These are phyloP conservation scores for Burhinus bistriatus DNA, from an alignment of 2,113 vertebrate species.

Conservation along the genomic window DNA sequence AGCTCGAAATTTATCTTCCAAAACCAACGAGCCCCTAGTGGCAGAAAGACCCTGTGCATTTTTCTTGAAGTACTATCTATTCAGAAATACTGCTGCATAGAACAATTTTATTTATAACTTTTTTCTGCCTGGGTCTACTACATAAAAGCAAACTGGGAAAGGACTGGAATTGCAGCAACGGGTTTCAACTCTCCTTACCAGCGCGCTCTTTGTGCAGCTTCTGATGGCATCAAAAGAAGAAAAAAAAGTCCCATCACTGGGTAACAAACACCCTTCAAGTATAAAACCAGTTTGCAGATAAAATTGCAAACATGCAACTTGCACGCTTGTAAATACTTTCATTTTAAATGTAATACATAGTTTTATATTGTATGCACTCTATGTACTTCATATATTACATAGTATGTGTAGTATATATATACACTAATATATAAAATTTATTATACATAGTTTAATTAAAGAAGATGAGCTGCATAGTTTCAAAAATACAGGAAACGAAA, in stretches of 20 bases:
- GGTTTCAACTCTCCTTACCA: background rate
- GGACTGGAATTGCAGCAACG: background rate
- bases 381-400: background rate
- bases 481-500: background rate
- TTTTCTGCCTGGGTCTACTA: background rate
- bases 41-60: background rate
- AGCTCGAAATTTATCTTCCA: background rate
- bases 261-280: background rate
- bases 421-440: accelerated
- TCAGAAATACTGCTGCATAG: too few species aligned
- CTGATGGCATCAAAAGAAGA: background rate
- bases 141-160: background rate
- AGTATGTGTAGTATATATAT: background rate
- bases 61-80: background rate
- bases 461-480: background rate
- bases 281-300: background rate
- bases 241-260: background rate
- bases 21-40: background rate
- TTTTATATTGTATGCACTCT: background rate
- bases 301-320: background rate
- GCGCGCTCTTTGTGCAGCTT: background rate
- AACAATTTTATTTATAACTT: background rate
- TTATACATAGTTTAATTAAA: background rate
- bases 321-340: too few species aligned
- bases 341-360: background rate